Base-by-base conservation (phyloP, 2,113 vertebrate genomes). In the Danionella cerebrum region DNA sequence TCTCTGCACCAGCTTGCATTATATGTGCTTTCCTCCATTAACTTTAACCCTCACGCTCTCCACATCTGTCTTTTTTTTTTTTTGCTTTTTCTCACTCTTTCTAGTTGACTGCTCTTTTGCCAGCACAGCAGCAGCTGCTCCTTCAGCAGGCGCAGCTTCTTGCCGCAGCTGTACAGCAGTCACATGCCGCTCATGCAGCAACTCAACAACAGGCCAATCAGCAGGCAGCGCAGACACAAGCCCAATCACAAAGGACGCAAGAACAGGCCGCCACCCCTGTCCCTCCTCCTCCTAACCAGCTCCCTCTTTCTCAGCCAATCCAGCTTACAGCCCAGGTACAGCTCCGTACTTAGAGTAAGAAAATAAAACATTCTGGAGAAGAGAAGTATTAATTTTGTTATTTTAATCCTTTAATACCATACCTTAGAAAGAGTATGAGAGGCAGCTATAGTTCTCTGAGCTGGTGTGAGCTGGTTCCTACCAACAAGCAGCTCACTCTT, bases 251-350 rank as follows among this genome's bases (percentile, higher is more conserved):
- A 74, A 86, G 69, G 82, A 81, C 85, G 78, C 86, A 88, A 80
- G 86, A 88, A 54, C 84, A 89, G 77, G 83, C 78, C 57, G 83
- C 85, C 83, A 80, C 83, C 84, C 82, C 87, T 76, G 86, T 88
- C 81, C 89, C 86, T 35, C 86, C 91, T 81, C 88, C 90, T 67
- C 89, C 90, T 50, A 90, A 90, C 14, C 91, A 92, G 86, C 90
- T 95, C 63, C 83, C 93, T 68, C 89, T 94, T 69, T 93, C 93
- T 74, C 93, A 95, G 78, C 93, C 93, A 74, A 93, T 95, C 88
- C 93, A 95, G 84, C 91, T 95, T 82, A 94, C 92, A 45, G 91
- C 93, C 83, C 92, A 94, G 93, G 93, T 95, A 94, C 88, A 77
- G 78, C 14, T 13, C 9, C 11, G 44, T 11, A 5, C 19, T 8